These are phyloP conservation scores for Tyria jacobaeae DNA, from an alignment of 2,888 invertebrate species.

Conservation along the genomic window DNA sequence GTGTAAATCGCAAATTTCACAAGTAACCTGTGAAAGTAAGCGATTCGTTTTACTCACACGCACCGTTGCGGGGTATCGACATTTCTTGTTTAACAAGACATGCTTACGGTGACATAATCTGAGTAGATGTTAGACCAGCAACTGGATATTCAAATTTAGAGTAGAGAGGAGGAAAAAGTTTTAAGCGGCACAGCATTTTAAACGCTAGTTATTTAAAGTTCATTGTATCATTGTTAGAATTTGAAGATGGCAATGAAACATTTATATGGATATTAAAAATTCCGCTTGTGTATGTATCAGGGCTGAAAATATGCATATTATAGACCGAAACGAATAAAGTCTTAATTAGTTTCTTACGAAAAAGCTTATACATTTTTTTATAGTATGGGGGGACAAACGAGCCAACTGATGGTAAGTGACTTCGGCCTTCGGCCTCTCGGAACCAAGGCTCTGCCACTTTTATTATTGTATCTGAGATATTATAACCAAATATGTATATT, in stretches of 20 bases:
- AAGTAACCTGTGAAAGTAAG: constrained; percentile 79
- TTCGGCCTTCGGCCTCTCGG: too few species aligned
- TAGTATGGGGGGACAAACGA: too few species aligned
- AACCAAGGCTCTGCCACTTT: too few species aligned
- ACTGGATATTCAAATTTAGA: constrained; percentile 13
- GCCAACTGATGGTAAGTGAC: too few species aligned
- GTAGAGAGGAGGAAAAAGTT: constrained; percentile 18
- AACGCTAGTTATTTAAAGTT: constrained; percentile 18
- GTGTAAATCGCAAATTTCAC: constrained; percentile 80
- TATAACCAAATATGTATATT: too few species aligned
- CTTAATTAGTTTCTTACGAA: too few species aligned
- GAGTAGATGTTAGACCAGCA: constrained; percentile 30
- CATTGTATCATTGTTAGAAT: neutral
- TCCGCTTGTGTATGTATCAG: too few species aligned
- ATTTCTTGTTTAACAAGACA: constrained; percentile 59
- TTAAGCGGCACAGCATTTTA: neutral
- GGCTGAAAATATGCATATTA: too few species aligned
- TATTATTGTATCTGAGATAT: too few species aligned
- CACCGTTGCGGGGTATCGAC: constrained; percentile 42
- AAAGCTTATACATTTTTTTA: too few species aligned
- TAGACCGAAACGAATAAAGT: too few species aligned
- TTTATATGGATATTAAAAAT: neutral
- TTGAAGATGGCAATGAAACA: neutral
- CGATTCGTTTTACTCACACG: constrained; percentile 73
- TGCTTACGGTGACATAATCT: constrained; percentile 56